A percentile compares a stretch with the other conserved stretches of the same genome.
phyloP scores from a whole-genome alignment of 2,888 invertebrate genomes.

The Agrochola circellaris region DNA sequence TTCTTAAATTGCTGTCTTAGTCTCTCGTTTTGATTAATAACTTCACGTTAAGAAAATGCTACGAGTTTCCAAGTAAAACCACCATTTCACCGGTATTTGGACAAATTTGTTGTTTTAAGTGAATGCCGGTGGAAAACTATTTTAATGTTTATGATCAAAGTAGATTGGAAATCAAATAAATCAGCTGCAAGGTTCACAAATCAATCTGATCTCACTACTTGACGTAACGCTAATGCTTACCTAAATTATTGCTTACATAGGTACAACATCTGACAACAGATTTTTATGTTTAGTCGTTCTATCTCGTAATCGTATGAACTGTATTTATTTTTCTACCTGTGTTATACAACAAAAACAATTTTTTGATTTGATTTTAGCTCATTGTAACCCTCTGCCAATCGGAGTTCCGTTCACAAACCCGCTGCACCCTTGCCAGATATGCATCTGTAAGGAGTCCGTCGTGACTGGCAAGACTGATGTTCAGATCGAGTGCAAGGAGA shows the following conservation, averaged over 20 bases:
- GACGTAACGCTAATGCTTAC: no score
- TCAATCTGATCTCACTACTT: no score
- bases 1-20: slow-evolving; percentile 42
- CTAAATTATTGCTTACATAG: no score
- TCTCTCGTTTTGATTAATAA: slow-evolving; percentile 58
- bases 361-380: slow-evolving; percentile 56
- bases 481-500: slow-evolving; percentile 78
- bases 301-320: background rate
- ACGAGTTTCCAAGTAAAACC: slow-evolving; percentile 21
- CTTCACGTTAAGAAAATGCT: slow-evolving; percentile 23
- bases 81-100: background rate
- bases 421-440: slow-evolving; percentile 83
- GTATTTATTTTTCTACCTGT: background rate
- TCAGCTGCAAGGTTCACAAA: background rate
- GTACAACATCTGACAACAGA: background rate
- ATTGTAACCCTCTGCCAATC: slow-evolving; percentile 80
- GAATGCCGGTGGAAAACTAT: background rate
- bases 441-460: slow-evolving; percentile 75
- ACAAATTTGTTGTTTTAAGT: background rate
- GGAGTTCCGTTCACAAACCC: slow-evolving; percentile 80
- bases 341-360: background rate
- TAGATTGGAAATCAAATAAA: background rate
- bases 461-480: slow-evolving; percentile 71
- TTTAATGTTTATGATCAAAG: background rate
- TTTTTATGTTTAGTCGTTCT: background rate